Evolutionary conservation across 2,888 invertebrate genomes (phyloP).

Genomic region (Archips xylosteana): DNA sequence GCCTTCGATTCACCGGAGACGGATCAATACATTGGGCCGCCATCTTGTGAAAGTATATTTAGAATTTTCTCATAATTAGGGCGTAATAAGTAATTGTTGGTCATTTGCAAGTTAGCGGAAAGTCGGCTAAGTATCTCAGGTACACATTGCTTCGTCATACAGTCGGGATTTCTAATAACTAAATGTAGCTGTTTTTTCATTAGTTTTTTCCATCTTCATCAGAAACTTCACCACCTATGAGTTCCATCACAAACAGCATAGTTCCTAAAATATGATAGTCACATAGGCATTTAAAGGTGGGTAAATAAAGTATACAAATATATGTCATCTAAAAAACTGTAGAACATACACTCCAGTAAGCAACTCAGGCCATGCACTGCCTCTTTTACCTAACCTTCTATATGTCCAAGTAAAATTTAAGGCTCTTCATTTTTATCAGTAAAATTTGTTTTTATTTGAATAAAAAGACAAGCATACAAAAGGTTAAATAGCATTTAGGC

Average conservation of each 20-base stretch:
- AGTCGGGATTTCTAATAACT: background rate
- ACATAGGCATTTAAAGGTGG: too few species aligned
- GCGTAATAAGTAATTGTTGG: constrained; percentile 31
- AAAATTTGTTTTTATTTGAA: too few species aligned
- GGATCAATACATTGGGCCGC: constrained; percentile 68
- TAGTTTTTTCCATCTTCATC: background rate
- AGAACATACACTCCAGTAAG: background rate
- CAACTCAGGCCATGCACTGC: background rate
- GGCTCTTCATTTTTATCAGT: too few species aligned
- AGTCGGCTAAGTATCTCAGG: constrained; percentile 23
- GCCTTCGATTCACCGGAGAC: constrained; percentile 63
- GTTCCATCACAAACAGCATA: too few species aligned
- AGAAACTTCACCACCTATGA: too few species aligned
- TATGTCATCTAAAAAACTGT: too few species aligned
- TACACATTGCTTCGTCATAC: background rate
- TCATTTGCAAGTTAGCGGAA: constrained; percentile 16
- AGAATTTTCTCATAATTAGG: constrained; percentile 45
- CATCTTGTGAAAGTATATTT: constrained; percentile 74
- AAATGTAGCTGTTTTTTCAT: background rate
- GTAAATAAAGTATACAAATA: too few species aligned
- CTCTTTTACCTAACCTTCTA: too few species aligned
- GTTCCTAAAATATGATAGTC: too few species aligned
- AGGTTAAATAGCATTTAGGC: too few species aligned
- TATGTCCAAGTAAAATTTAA: too few species aligned
- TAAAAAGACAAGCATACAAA: too few species aligned